Evolutionary conservation across 2,113 vertebrate species (phyloP).

Genomic region (Cranoglanis bouderius): DNA sequence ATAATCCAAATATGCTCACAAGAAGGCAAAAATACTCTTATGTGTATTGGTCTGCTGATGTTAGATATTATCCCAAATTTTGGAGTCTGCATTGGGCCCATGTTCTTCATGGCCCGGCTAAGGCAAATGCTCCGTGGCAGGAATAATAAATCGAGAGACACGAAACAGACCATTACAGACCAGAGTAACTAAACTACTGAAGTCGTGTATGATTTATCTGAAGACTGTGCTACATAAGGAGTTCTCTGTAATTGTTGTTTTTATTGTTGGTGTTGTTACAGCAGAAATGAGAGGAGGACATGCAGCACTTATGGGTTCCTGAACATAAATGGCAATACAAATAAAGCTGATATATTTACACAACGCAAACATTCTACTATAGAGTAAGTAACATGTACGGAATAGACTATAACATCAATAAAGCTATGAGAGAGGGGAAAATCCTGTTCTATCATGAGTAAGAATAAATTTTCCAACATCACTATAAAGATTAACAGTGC

Average conservation of each 20-base stretch:
- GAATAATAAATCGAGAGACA: background rate
- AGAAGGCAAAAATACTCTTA: accelerated
- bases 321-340: too few species aligned
- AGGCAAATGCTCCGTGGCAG: conserved; percentile 44
- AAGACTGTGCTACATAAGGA: background rate
- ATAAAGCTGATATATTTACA: too few species aligned
- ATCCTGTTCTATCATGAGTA: too few species aligned
- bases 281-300: background rate
- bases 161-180: background rate
- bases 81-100: conserved; percentile 61
- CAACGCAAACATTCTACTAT: background rate
- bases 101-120: conserved; percentile 63
- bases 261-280: background rate
- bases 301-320: too few species aligned
- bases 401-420: background rate
- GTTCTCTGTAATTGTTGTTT: too few species aligned
- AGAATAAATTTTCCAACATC: too few species aligned
- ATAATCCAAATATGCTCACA: background rate
- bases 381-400: background rate
- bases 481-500: too few species aligned
- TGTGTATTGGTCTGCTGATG: background rate
- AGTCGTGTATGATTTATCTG: background rate
- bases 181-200: background rate
- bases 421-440: too few species aligned
- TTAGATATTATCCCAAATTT: conserved; percentile 48